These are phyloP conservation scores for Anthoscopus minutus DNA, from an alignment of 2,113 vertebrate genomes.

Conservation along the genomic window DNA sequence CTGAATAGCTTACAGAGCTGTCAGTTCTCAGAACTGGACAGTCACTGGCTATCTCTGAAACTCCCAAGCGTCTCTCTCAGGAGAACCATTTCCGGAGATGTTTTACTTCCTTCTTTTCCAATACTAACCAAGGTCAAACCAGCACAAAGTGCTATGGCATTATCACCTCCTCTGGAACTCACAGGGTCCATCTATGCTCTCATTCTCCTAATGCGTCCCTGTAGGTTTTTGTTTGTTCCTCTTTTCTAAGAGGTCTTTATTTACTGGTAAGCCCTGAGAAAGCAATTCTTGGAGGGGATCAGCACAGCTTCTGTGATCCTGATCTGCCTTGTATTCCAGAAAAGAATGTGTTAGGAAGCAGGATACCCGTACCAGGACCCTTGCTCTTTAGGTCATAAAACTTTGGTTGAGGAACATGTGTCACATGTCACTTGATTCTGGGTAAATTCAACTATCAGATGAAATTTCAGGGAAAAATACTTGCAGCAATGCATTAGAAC, in stretches of 20 bases:
- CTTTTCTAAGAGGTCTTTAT: not conserved
- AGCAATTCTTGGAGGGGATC: not conserved
- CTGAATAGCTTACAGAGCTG: too few relatives aligned
- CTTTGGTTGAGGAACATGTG: not conserved
- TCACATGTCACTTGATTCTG: not conserved
- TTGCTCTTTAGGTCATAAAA: not conserved
- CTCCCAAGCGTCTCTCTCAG: too few relatives aligned
- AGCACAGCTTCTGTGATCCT: not conserved
- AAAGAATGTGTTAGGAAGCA: not conserved
- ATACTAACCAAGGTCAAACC: too few relatives aligned
- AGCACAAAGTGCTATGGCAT: too few relatives aligned
- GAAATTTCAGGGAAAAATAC: not conserved
- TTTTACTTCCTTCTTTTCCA: too few relatives aligned
- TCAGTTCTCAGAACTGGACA: too few relatives aligned
- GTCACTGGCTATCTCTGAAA: too few relatives aligned
- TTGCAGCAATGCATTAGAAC: not conserved
- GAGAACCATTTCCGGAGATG: too few relatives aligned
- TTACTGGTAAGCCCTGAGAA: not conserved
- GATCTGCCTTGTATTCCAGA: not conserved
- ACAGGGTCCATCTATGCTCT: not conserved
- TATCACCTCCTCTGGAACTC: not conserved
- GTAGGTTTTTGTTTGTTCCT: not conserved
- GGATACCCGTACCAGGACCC: not conserved
- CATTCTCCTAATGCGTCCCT: not conserved
- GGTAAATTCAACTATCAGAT: not conserved